Evolutionary conservation across 2,113 vertebrate genomes (phyloP), one percentile per base, ranked within the genome.

Genomic region (Entosphenus tridentatus): DNA sequence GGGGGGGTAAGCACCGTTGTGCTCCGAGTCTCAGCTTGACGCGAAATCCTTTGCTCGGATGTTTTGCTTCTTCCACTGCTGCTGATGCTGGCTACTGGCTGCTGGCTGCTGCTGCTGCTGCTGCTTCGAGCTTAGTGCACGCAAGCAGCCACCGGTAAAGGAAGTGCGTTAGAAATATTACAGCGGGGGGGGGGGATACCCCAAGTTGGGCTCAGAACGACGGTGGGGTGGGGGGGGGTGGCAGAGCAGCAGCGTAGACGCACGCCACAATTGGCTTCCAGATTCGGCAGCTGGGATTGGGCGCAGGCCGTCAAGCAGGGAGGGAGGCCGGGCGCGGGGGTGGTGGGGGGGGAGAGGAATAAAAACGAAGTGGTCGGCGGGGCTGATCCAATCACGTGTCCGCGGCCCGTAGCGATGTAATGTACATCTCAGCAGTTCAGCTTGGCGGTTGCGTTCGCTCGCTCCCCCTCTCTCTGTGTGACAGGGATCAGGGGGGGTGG

Each of bases 381-480:
- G 16, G 13, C 13, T 62, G 58, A 62, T 62, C 58, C 58, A 62
- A 62, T 62, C 58, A 17, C 58, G 58, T 14, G 58, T 62, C 16
- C 58, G 58, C 13, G 7, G 58, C 13, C 16, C 13, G 58, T 13
- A 62, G 58, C 58, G 13, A 62, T 17, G 58, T 62, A 62, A 62
- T 62, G 58, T 62, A 62, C 58, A 62, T 62, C 58, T 62, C 58
- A 62, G 58, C 58, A 62, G 58, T 62, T 62, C 39, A 39, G 5
- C 39, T 39, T 39, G 39, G 39, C 39, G 39, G 16, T 17, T 17
- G 13, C 13, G 58, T 17, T 17, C 58, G 58, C 13, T 14, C 58
- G 13, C 58, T 14, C 58, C 58, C 58, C 58, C 58, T 62, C 58
- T 62, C 58, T 13, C 16, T 62, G 58, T 62, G 13, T 14, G 58